These are phyloP conservation scores for Eilema sororculum DNA, from an alignment of 2,888 invertebrate species.

Conservation along the genomic window DNA sequence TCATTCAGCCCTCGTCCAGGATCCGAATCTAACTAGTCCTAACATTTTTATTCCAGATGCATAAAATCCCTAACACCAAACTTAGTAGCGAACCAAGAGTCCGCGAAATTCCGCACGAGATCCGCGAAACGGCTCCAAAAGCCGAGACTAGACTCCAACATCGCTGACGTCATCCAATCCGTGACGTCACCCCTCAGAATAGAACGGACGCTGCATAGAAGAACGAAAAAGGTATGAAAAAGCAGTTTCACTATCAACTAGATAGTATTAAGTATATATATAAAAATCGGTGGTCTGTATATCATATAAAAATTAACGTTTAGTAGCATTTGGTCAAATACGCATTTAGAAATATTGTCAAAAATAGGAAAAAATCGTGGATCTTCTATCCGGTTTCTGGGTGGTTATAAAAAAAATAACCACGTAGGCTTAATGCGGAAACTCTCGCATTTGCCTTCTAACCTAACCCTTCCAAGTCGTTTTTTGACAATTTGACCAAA, in stretches of 20 bases:
- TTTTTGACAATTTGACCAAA: too few species aligned
- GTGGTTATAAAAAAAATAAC: too few species aligned
- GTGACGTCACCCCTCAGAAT: slow-evolving; percentile 65
- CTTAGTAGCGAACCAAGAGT: slow-evolving; percentile 63
- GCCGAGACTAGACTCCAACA: slow-evolving; percentile 54
- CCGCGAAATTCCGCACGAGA: slow-evolving; percentile 71
- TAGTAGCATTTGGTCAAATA: too few species aligned
- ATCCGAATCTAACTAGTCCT: too few species aligned
- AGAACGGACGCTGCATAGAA: slow-evolving; percentile 56
- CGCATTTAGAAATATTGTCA: too few species aligned
- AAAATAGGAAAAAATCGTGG: too few species aligned
- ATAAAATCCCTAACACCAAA: slow-evolving; percentile 78
- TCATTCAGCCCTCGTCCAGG: too few species aligned
- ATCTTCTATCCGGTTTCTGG: too few species aligned
- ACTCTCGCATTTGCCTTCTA: too few species aligned
- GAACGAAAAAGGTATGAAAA: slow-evolving; percentile 56
- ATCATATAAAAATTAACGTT: too few species aligned
- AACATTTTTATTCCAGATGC: slow-evolving; percentile 63
- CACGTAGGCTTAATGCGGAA: too few species aligned
- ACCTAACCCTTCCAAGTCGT: too few species aligned
- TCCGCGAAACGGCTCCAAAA: slow-evolving; percentile 70
- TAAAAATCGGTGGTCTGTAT: not conserved
- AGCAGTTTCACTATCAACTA: not conserved
- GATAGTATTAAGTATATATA: not conserved
- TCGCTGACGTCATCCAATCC: slow-evolving; percentile 62